Evolutionary conservation across 2,888 invertebrate genomes (phyloP), one percentile per base, ranked within the genome.

Genomic region (Catocala sponsa): DNA sequence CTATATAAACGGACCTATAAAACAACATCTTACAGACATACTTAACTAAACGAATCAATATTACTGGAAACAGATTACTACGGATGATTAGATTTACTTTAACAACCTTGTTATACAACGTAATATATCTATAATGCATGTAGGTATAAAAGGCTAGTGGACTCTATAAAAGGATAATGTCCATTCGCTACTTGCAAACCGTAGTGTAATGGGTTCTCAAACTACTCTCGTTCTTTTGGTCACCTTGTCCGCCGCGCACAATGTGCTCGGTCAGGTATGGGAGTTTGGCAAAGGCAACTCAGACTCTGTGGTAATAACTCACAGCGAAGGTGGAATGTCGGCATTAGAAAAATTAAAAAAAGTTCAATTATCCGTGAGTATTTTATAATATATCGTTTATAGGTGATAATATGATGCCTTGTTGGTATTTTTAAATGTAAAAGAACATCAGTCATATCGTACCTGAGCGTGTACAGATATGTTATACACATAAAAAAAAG

Each of bases 361-460:
- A 1, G n/a, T 74, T 13, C 12, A 52, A 48, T 32, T 72, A 48
- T 1, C 5, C 15, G 74, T 70, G 53, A 66, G 74, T 74, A 25
- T 25, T 25, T 25, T 25, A 25, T 25, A 25, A 25, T 25, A 25
- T 25, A 25, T 25, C 25, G 25, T 25, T 25, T 25, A 25, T 25
- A 25, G 25, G 25, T 25, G 15, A 15, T 15, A n/a, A n/a, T n/a
- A 25, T 25, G 25, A 25, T 25, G 25, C 25, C 25, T 25, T 25
- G 1, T 25, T 25, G 2, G 25, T 25, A 2, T 25, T 2, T 25
- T 1, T 25, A 25, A 25, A 25, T 25, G 25, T 25, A 25, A 25
- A 25, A 25, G n/a, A n/a, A n/a, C n/a, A n/a, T n/a, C n/a, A n/a
- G n/a, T n/a, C n/a, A n/a, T n/a, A n/a, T n/a, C n/a, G n/a, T n/a